These are phyloP conservation scores for Ectropis grisescens DNA, from an alignment of 1,140 invertebrate species.

Conservation along the genomic window DNA sequence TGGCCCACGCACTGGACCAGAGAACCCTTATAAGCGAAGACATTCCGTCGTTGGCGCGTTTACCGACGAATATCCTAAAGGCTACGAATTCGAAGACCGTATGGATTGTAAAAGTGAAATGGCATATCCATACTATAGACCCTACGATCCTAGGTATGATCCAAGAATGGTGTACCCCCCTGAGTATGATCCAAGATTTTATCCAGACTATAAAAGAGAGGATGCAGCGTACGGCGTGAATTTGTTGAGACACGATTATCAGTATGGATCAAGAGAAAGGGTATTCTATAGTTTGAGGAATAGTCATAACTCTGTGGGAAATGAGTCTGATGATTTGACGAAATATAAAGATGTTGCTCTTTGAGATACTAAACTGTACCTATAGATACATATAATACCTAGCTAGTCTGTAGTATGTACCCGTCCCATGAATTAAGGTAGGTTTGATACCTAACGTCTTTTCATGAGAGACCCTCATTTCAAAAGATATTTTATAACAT, in stretches of 20 bases:
- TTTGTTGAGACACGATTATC: conserved; percentile 53
- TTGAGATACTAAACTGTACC: conserved; percentile 12
- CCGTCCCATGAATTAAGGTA: too few species aligned
- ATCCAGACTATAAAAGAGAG: conserved; percentile 41
- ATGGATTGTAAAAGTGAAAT: conserved; percentile 58
- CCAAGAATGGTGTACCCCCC: conserved; percentile 43
- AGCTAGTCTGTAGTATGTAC: background rate
- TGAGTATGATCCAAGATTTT: conserved; percentile 51
- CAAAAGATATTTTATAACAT: too few species aligned
- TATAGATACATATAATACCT: background rate
- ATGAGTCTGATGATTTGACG: conserved; percentile 66
- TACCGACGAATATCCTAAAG: conserved; percentile 50
- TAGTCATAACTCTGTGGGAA: conserved; percentile 65
- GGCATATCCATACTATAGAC: conserved; percentile 43
- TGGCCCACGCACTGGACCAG: conserved; percentile 38
- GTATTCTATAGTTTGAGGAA: conserved; percentile 55
- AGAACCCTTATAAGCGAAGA: conserved; percentile 50
- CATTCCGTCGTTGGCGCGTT: conserved; percentile 57
- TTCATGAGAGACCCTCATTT: too few species aligned
- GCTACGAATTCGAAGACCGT: conserved; percentile 48
- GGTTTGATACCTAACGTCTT: too few species aligned
- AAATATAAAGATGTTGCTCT: conserved; percentile 69
- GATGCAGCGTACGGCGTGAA: conserved; percentile 49
- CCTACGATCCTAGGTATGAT: conserved; percentile 41
- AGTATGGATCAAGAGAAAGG: conserved; percentile 52